phyloP scores from a whole-genome alignment of 1,140 invertebrate species.

The Idris sp. region DNA sequence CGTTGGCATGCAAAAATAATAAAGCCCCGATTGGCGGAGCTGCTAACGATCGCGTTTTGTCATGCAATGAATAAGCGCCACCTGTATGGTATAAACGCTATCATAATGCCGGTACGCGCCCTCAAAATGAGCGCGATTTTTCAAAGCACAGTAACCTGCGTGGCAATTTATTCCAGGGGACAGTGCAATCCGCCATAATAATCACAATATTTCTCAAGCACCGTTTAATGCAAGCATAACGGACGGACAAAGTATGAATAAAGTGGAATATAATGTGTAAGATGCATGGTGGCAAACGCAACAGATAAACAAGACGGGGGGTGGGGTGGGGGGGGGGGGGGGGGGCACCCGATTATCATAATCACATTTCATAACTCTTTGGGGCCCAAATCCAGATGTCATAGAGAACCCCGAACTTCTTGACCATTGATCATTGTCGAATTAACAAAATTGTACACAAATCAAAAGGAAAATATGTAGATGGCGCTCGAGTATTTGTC shows the following conservation, averaged over 20 bases:
- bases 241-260: conserved; percentile 66
- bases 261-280: conserved; percentile 73
- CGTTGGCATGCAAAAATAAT: conserved; percentile 10
- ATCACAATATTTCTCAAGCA: conserved; percentile 65
- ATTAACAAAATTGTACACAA: conserved; percentile 43
- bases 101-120: no score
- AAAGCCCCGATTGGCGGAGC: conserved; percentile 13
- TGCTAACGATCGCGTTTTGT: conserved; percentile 42
- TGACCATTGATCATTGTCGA: conserved; percentile 20
- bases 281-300: conserved; percentile 60
- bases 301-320: conserved; percentile 58
- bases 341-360: conserved; percentile 74
- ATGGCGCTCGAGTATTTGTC: conserved; percentile 23
- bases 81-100: conserved; percentile 25
- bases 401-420: background rate
- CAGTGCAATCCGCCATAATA: conserved; percentile 58
- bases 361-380: conserved; percentile 77
- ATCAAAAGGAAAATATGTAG: conserved; percentile 6
- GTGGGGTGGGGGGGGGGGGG: conserved; percentile 1
- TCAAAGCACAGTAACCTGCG: conserved; percentile 44
- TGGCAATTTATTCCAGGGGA: conserved; percentile 64
- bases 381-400: conserved; percentile 46
- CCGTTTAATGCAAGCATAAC: conserved; percentile 66
- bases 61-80: conserved; percentile 29
- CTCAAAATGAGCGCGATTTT: no score